These are phyloP conservation scores for Lampris incognitus DNA, from an alignment of 2,113 vertebrate genomes.

Conservation along the genomic window DNA sequence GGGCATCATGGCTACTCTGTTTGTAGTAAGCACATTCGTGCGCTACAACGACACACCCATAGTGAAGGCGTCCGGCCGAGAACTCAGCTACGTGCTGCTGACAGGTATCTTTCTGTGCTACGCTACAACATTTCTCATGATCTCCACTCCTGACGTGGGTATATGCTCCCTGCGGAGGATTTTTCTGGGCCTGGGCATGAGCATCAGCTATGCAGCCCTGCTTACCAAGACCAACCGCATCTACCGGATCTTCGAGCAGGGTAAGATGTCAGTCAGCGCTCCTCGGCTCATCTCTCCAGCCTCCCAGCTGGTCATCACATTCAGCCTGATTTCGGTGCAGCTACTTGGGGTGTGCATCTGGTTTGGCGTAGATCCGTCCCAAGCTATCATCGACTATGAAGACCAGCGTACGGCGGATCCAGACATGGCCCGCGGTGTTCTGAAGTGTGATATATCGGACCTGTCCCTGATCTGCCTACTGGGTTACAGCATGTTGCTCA, in stretches of 20 bases:
- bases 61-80: conserved; percentile 94
- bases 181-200: conserved; percentile 96
- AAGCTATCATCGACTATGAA: conserved; percentile 95
- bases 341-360: conserved; percentile 94
- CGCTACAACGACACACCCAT: conserved; percentile 97
- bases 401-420: conserved; percentile 95
- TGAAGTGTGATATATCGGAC: conserved; percentile 94
- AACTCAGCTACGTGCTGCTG: conserved; percentile 95
- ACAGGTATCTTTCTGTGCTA: conserved; percentile 97
- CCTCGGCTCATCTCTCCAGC: conserved; percentile 95
- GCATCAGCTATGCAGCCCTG: conserved; percentile 94
- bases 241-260: conserved; percentile 98
- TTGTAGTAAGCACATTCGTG: conserved; percentile 91
- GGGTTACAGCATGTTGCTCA: conserved; percentile 97
- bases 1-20: conserved; percentile 92
- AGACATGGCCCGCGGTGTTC: conserved; percentile 87
- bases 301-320: conserved; percentile 95
- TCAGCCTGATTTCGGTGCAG: conserved; percentile 96
- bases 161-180: conserved; percentile 92
- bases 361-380: conserved; percentile 95
- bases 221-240: conserved; percentile 98
- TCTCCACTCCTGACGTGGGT: conserved; percentile 88
- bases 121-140: conserved; percentile 96
- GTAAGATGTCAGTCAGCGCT: conserved; percentile 93
- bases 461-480: conserved; percentile 97